Evolutionary conservation across 2,113 vertebrate genomes (phyloP), one percentile per base, ranked within the genome.

Genomic region (Vicugna pacos): DNA sequence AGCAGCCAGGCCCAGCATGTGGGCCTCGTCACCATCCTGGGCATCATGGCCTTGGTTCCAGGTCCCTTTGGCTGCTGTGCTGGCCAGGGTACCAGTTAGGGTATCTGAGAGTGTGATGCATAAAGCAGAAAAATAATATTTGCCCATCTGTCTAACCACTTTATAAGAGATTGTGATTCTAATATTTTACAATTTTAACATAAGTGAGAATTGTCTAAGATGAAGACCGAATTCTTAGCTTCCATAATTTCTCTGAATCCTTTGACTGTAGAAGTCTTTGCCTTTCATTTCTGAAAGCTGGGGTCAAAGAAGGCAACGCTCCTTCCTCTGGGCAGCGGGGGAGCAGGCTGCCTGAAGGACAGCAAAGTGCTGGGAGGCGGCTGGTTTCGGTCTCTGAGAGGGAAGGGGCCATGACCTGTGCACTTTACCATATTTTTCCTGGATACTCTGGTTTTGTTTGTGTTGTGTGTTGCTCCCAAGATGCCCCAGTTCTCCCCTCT

Each of bases 281-380:
- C 14, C 22, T 30, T 80, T 58, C 22, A 35, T 26, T 85, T 56
- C 60, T 56, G 28, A 48, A 76, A 70, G 17, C 77, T 24, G 82
- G 42, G 60, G n/a, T 9, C 3, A n/a, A 30, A 65, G 30, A 16
- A 80, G n/a, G 82, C 52, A 5, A 4, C 0, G 32, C 26, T 65
- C 30, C 42, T 52, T 28, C 42, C 50, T 24, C 32, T 6, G 11
- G 38, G 60, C 28, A 22, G 52, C 9, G 17, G 8, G 48, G 79
- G 17, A 22, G 35, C 6, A 13, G 35, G 56, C 65, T 2, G 32
- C 24, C 75, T 1, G 13, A 62, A 48, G 38, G 48, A n/a, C 48
- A 19, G 10, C 30, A 1, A 15, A 19, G n/a, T 1, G 4, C 4
- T 0, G 17, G 10, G 5, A 11, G 38, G 3, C 28, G 16, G 52